Conservation (phyloP, 2,888 invertebrate species). For the Atrina japonica region DNA sequence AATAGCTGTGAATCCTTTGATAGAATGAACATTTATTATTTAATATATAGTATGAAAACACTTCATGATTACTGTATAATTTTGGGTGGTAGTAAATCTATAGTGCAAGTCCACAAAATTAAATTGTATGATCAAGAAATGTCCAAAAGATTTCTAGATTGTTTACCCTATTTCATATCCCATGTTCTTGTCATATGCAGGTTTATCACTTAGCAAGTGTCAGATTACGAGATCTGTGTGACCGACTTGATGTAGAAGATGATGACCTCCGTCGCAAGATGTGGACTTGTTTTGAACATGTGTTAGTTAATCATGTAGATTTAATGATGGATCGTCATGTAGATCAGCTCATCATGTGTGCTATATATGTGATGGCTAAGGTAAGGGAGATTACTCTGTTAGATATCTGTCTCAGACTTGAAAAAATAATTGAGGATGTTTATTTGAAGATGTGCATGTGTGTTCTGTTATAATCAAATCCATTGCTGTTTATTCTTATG, state of each 20-base stretch:
- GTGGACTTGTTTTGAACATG: conserved; percentile 98
- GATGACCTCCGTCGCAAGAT: conserved; percentile 87
- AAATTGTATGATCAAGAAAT: too few relatives aligned
- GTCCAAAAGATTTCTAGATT: too few relatives aligned
- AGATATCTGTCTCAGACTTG: not conserved
- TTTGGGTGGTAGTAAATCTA: too few relatives aligned
- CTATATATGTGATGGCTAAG: conserved; percentile 96
- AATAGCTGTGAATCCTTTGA: too few relatives aligned
- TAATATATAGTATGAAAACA: too few relatives aligned
- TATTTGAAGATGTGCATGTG: not conserved
- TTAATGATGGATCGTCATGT: conserved; percentile 96
- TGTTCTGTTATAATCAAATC: not conserved
- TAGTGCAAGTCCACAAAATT: too few relatives aligned
- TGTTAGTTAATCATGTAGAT: conserved; percentile 90
- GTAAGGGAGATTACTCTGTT: conserved; percentile 79
- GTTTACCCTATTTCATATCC: too few relatives aligned
- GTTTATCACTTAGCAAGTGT: conserved; percentile 96
- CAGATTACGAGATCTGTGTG: conserved; percentile 95
- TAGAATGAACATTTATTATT: too few relatives aligned
- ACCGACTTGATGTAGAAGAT: conserved; percentile 86
- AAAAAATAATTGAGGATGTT: not conserved
- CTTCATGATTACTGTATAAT: too few relatives aligned
- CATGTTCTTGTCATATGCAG: too few relatives aligned
- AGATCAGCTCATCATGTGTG: conserved; percentile 99
- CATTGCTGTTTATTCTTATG: not conserved